phyloP scores from a whole-genome alignment of 2,888 invertebrate genomes.

The Tortricodes alternella region DNA sequence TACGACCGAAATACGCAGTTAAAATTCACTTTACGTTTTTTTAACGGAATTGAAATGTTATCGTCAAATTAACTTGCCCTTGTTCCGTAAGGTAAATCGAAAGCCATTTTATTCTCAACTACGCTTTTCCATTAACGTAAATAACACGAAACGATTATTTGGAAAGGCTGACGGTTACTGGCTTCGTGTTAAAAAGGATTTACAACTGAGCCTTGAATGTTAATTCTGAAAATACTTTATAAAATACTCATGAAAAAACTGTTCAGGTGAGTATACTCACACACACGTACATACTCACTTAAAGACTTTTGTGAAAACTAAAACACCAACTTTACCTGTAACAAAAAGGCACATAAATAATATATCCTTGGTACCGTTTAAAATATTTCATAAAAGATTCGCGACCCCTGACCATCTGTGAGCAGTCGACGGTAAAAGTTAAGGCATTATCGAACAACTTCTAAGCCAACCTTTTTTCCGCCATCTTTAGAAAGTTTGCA shows the following conservation, averaged over 20 bases:
- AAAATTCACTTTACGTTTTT: slow-evolving; percentile 23
- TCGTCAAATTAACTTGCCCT: slow-evolving; percentile 23
- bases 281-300: too few relatives aligned
- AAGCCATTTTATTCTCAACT: slow-evolving; percentile 11
- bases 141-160: slow-evolving; percentile 16
- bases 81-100: slow-evolving; percentile 17
- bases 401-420: slow-evolving; percentile 15
- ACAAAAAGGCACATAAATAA: slow-evolving; percentile 2
- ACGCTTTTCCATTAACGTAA: slow-evolving; percentile 13
- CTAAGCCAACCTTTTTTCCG: slow-evolving; percentile 7
- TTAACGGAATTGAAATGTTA: slow-evolving; percentile 20
- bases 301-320: background rate
- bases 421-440: slow-evolving; percentile 17
- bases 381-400: slow-evolving; percentile 24
- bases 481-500: slow-evolving; percentile 1
- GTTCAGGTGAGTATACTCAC: background rate
- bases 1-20: slow-evolving; percentile 16
- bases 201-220: background rate
- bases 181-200: background rate
- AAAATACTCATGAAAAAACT: too few relatives aligned
- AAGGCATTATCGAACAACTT: slow-evolving; percentile 13
- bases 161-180: background rate
- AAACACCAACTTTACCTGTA: background rate
- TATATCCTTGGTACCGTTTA: slow-evolving; percentile 10
- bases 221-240: background rate